Base-by-base conservation (phyloP, 2,888 invertebrate species). In the Noctuana brunneofusca region DNA sequence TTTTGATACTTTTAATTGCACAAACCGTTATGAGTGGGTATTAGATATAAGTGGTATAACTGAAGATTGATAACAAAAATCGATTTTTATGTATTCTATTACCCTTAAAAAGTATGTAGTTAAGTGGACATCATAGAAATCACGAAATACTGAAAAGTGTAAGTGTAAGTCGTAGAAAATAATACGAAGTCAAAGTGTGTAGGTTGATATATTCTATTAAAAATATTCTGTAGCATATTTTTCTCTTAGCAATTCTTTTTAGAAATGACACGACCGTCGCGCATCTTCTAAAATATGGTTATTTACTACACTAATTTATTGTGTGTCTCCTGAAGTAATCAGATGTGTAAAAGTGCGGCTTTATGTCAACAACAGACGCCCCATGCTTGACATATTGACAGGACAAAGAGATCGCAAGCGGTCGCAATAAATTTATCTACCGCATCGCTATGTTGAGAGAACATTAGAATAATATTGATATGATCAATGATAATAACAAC, bases 301-400 rank as follows among this genome's bases (percentile, higher is more conserved):
- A 50, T 52, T 52, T 52, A 52, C 20, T 32, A 43, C 52, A 53
- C 22, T 60, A 46, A 60, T 60, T 60, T 60, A 60, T 64, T 53
- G 55, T n/a, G 38, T 48, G 66, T 66, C 62, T 69, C 65, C 66
- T 38, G 53, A 48, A 60, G 24, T 54, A 59, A 53, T 59, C 41
- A 14, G 43, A 53, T 54, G 66, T 66, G 75, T 75, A 75, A 77
- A 75, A 78, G 75, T 76, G 74, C 74, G 75, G 75, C 71, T 75
- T 79, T 81, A 78, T 83, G 82, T 86, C 86, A 83, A 76, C 86
- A 72, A 73, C 74, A 77, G 78, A 72, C 75, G 76, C 69, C 73
- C 75, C 76, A 75, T 71, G 72, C 76, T 78, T 87, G 89, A 87
- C 87, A 86, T 86, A 89, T 89, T 89, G 89, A 89, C 89, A 81